Conservation (phyloP, 2,888 invertebrate genomes). For the Ernsta delagoae region DNA sequence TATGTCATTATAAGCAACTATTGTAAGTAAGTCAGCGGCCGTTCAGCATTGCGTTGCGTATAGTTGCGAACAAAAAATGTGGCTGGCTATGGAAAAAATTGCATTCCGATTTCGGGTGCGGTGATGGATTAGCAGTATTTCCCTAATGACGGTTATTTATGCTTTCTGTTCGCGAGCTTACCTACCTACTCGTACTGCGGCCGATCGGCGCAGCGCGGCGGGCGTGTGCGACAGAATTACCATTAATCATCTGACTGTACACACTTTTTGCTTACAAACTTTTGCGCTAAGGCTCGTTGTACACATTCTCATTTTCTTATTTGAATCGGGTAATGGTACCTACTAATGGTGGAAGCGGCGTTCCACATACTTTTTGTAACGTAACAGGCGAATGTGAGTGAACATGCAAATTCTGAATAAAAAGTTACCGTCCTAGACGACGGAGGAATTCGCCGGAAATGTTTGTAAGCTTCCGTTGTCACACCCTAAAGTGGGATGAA, state of each 20-base stretch:
- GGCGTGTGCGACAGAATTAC: slow-evolving; percentile 30
- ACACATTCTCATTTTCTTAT: slow-evolving; percentile 26
- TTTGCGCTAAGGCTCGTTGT: slow-evolving; percentile 33
- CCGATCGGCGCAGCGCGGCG: background rate
- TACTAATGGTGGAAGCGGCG: slow-evolving; percentile 10
- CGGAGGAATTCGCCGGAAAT: slow-evolving; percentile 18
- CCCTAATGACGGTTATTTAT: slow-evolving; percentile 36
- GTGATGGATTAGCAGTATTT: slow-evolving; percentile 35
- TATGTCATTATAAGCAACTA: too few species aligned
- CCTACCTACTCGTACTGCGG: slow-evolving; percentile 21
- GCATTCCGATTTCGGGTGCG: slow-evolving; percentile 29
- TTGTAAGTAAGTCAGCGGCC: too few species aligned
- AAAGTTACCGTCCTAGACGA: slow-evolving; percentile 12
- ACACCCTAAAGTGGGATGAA: background rate
- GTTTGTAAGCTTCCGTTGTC: slow-evolving; percentile 15
- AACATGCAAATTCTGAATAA: slow-evolving; percentile 22
- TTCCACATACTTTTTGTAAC: slow-evolving; percentile 12
- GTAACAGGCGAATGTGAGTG: background rate
- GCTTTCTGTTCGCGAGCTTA: slow-evolving; percentile 28
- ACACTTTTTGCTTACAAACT: slow-evolving; percentile 26
- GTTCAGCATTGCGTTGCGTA: background rate
- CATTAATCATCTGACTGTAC: slow-evolving; percentile 34
- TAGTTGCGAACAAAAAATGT: slow-evolving; percentile 14
- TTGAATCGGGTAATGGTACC: background rate
- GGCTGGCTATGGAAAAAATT: slow-evolving; percentile 25